Conservation (phyloP, 2,113 vertebrate genomes). For the Arizona elegans region DNA sequence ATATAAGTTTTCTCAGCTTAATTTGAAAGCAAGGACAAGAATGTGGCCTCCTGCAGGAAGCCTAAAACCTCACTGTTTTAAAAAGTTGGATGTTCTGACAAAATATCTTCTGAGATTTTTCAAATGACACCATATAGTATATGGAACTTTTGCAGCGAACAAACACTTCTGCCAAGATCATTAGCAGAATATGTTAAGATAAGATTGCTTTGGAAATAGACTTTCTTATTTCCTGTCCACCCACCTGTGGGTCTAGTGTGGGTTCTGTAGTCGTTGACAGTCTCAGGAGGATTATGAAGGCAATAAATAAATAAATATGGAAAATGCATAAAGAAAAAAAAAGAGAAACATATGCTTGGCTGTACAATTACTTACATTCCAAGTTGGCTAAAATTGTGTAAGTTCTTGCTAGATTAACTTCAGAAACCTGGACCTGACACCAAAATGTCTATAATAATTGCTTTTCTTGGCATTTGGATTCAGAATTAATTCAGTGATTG, state of each 20-base stretch:
- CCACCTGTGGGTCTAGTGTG: conserved; percentile 66
- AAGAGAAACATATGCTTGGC: conserved; percentile 51
- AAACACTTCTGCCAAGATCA: conserved; percentile 60
- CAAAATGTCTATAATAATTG: conserved; percentile 79
- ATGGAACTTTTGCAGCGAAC: conserved; percentile 53
- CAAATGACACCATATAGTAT: conserved; percentile 54
- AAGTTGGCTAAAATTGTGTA: conserved; percentile 52
- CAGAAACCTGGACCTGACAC: conserved; percentile 77
- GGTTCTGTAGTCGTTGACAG: conserved; percentile 62
- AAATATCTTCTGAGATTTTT: conserved; percentile 38
- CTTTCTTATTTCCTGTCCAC: conserved; percentile 61
- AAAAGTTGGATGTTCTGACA: conserved; percentile 51
- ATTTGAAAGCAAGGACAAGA: conserved; percentile 34
- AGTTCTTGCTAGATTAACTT: conserved; percentile 71
- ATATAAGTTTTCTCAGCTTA: conserved; percentile 41
- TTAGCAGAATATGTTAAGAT: conserved; percentile 64
- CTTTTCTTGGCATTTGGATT: conserved; percentile 83
- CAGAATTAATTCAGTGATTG: conserved; percentile 83
- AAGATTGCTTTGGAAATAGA: conserved; percentile 59
- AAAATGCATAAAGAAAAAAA: conserved; percentile 66
- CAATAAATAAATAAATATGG: conserved; percentile 56
- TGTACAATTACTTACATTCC: conserved; percentile 45
- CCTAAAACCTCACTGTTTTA: conserved; percentile 53
- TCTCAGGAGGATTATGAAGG: conserved; percentile 62
- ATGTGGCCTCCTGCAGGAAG: conserved; percentile 22